Evolutionary conservation across 2,888 invertebrate genomes (phyloP).

Genomic region (Nesidiocoris tenuis): DNA sequence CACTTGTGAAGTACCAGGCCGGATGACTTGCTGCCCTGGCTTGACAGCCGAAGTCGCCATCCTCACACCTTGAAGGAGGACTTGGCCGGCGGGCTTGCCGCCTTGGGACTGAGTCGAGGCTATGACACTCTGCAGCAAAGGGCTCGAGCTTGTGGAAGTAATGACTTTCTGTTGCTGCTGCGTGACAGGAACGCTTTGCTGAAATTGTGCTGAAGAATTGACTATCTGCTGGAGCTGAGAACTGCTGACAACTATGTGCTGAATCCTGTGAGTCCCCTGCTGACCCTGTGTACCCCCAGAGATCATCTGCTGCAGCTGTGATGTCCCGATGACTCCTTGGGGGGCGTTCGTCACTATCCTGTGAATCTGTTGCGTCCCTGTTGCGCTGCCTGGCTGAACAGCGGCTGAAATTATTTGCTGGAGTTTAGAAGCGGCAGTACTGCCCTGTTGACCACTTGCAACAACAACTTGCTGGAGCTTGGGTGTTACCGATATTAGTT

Average conservation of each 20-base stretch:
- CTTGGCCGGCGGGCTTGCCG: background rate
- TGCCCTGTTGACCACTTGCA: constrained; percentile 1
- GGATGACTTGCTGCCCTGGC: no score
- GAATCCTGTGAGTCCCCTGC: background rate
- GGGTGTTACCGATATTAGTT: constrained; percentile 7
- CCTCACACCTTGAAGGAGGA: constrained; percentile 1
- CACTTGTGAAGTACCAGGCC: no score
- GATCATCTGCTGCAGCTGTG: constrained; percentile 33
- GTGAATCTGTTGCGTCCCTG: constrained; percentile 4
- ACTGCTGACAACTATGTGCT: constrained; percentile 1
- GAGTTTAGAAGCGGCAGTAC: constrained; percentile 13
- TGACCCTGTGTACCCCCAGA: constrained; percentile 5
- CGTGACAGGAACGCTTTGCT: constrained; percentile 6
- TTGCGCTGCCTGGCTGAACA: constrained; percentile 7
- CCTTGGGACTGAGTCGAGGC: constrained; percentile 14
- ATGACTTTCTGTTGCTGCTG: constrained; percentile 2
- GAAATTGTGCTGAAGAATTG: constrained; percentile 15
- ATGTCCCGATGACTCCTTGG: constrained; percentile 2
- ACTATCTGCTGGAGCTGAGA: constrained; percentile 20
- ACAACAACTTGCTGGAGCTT: constrained; percentile 23
- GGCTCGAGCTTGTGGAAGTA: constrained; percentile 3
- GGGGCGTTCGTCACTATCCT: constrained; percentile 5
- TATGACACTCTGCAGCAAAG: constrained; percentile 17
- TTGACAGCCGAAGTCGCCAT: no score
- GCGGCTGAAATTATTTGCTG: constrained; percentile 33